Percentiles rank a stretch among this genome's conserved stretches.
Conservation (phyloP, 2,888 invertebrate genomes). For the Tridacna crocea region DNA sequence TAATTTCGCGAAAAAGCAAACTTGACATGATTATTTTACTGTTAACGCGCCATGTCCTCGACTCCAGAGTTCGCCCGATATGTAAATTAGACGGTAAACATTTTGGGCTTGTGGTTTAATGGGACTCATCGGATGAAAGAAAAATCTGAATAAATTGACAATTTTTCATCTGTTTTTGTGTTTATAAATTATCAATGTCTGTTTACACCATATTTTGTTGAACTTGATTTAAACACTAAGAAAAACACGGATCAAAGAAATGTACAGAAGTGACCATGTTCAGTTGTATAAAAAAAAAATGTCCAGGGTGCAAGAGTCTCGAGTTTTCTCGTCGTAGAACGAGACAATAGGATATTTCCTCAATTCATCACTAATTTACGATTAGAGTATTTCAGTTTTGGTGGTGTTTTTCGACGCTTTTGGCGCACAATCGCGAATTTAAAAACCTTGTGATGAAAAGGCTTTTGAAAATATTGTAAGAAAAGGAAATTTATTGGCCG, state of each 20-base stretch:
- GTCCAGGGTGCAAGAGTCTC: not conserved
- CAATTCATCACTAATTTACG: not conserved
- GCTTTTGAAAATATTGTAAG: too few species aligned
- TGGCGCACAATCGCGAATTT: too few species aligned
- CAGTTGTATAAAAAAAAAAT: not conserved
- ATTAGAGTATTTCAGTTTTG: not conserved
- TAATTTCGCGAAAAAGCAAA: slow-evolving; percentile 44
- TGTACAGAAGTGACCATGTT: not conserved
- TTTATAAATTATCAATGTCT: slow-evolving; percentile 9
- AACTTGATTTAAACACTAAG: not conserved
- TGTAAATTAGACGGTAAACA: slow-evolving; percentile 10
- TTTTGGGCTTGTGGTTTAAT: not conserved
- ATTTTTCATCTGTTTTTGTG: slow-evolving; percentile 23
- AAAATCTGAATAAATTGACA: slow-evolving; percentile 9
- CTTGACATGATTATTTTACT: slow-evolving; percentile 44
- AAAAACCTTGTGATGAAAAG: too few species aligned
- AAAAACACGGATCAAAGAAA: slow-evolving; percentile 12
- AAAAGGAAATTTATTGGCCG: too few species aligned
- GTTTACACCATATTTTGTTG: slow-evolving; percentile 7
- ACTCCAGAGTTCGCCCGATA: not conserved
- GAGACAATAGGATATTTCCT: too few species aligned
- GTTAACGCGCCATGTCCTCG: slow-evolving; percentile 18
- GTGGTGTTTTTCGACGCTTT: not conserved
- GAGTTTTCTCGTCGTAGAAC: too few species aligned
- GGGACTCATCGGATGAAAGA: not conserved